Base-by-base conservation (phyloP, 1,140 invertebrate genomes). In the Platyscapa corneri region DNA sequence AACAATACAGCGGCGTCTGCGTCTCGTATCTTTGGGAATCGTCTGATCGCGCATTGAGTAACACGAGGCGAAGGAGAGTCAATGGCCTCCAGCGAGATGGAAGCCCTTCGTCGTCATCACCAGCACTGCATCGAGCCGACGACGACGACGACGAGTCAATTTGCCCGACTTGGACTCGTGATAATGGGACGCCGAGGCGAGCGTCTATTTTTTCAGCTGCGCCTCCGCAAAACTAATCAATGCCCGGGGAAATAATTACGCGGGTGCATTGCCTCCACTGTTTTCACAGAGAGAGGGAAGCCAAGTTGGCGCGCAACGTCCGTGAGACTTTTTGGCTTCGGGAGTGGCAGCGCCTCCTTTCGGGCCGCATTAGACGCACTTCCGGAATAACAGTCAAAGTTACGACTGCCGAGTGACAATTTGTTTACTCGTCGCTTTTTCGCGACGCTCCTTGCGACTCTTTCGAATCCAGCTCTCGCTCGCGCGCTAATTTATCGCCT, bases 151-250 rank as follows among this genome's bases (percentile, higher is more conserved):
- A 42, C 8, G 23, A 42, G 70, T 39, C 70, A 42, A 74, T 46
- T 74, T 74, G 23, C 37, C 27, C 70, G 70, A 18, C 70, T 74
- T 14, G 1, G 2, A 14, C 10, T 37, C 23, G 23, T 34, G 10
- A 53, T 3, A 12, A 32, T 18, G 42, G 6, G n/a, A 2, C 8
- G 30, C 32, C 2, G 30, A 34, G n/a, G 3, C 0, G 70, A 37
- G 23, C 8, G 27, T 74, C 20, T 79, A 39, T 79, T 79, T 79
- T 65, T 79, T 64, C 77, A 79, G 56, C 77, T 64, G 77, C 23
- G 20, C 23, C 37, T 37, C 20, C 10, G 39, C 3, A 39, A 74
- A 79, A 56, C 27, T 79, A 79, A 79, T 79, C 34, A 79, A 64
- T 3, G 18, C n/a, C 6, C n/a, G 0, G 70, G 42, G 23, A n/a